phyloP scores from a whole-genome alignment of 2,797 vertebrate species.

The Aulostomus chinensis region DNA sequence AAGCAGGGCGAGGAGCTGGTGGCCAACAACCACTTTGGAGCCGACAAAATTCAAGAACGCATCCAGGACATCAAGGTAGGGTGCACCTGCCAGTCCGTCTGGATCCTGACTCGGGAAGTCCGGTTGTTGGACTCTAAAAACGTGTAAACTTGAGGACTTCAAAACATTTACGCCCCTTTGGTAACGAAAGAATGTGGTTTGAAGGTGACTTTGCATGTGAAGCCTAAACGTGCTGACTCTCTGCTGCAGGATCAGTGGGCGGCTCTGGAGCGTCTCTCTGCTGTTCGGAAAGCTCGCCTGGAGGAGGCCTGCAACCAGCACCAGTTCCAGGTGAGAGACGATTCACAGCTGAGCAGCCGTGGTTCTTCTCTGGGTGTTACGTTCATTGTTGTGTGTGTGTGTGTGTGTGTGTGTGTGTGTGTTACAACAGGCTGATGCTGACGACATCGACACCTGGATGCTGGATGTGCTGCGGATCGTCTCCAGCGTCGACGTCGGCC shows the following conservation, averaged over 20 bases:
- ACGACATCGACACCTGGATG: conserved; percentile 96
- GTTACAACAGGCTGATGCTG: conserved; percentile 82
- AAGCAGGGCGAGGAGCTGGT: conserved; percentile 94
- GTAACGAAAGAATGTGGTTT: too few species aligned
- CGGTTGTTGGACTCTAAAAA: too few species aligned
- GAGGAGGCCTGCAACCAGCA: conserved; percentile 92
- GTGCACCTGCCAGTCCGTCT: too few species aligned
- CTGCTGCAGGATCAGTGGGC: conserved; percentile 89
- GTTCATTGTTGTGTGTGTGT: too few species aligned
- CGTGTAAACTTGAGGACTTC: too few species aligned
- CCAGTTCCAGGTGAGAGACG: conserved; percentile 90
- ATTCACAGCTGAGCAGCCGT: too few species aligned
- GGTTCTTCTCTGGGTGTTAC: too few species aligned
- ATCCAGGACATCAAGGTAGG: conserved; percentile 84
- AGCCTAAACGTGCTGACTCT: too few species aligned
- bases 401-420: too few species aligned
- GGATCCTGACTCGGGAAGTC: too few species aligned
- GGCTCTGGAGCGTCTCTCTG: conserved; percentile 89
- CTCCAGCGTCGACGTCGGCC: conserved; percentile 93
- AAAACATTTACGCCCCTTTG: too few species aligned
- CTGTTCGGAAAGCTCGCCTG: conserved; percentile 89
- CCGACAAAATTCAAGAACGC: conserved; percentile 92
- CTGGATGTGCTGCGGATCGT: conserved; percentile 95
- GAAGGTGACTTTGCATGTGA: too few species aligned
- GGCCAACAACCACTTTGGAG: conserved; percentile 90